Percentiles rank a stretch among this genome's conserved stretches.
Evolutionary conservation across 2,113 vertebrate genomes (phyloP).

Genomic region (Atlantisia rogersi): DNA sequence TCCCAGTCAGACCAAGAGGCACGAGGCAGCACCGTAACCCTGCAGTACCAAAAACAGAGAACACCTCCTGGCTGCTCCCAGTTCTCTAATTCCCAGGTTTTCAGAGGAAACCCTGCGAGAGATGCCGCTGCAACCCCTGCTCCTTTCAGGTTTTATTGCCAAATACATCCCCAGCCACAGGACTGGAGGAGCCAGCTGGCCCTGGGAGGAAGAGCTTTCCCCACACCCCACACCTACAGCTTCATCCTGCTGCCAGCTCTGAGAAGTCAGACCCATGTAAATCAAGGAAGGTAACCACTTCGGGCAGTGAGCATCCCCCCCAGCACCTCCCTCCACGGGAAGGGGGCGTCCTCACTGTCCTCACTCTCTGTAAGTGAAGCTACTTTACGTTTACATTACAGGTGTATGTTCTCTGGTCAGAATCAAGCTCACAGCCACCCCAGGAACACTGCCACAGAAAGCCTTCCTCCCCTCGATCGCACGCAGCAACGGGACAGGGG

Average conservation of each 20-base stretch:
- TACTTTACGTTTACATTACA: neutral
- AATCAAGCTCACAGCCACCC: neutral
- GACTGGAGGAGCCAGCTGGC: neutral
- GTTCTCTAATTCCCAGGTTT: neutral
- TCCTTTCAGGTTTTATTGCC: neutral
- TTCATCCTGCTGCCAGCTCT: neutral
- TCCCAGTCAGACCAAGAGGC: neutral
- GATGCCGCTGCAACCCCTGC: neutral
- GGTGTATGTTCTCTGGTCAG: neutral
- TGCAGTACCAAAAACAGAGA: neutral
- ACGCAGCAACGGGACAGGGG: rapidly evolving
- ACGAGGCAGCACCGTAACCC: neutral
- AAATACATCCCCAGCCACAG: neutral
- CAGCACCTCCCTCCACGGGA: neutral
- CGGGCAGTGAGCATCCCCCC: neutral
- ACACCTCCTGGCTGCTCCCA: neutral
- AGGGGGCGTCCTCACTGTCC: neutral
- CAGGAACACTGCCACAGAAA: neutral
- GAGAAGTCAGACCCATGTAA: neutral
- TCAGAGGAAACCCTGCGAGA: neutral
- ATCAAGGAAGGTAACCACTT: neutral
- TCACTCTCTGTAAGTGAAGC: rapidly evolving
- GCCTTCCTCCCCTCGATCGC: neutral
- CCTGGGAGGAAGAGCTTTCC: neutral
- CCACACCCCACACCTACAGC: rapidly evolving